These are phyloP conservation scores for Cromileptes altivelis DNA, from an alignment of 2,113 vertebrate genomes.

Conservation along the genomic window DNA sequence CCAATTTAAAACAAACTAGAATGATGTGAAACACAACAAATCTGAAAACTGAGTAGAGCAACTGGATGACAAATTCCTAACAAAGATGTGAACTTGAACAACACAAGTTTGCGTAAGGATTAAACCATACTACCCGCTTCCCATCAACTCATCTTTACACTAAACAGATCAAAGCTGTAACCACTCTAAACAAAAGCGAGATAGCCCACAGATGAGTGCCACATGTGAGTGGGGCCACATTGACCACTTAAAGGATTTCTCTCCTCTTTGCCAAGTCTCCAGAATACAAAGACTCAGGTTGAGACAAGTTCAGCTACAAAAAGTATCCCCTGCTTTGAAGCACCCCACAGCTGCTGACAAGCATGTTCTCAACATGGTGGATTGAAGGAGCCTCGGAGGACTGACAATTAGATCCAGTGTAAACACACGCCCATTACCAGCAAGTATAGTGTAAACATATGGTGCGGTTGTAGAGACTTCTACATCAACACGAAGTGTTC, in stretches of 20 bases:
- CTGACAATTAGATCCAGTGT: slow-evolving; percentile 62
- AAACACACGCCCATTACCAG: slow-evolving; percentile 72
- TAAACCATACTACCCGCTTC: slow-evolving; percentile 45
- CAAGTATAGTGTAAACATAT: slow-evolving; percentile 64
- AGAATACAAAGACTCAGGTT: slow-evolving; percentile 74
- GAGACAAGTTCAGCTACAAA: slow-evolving; percentile 73
- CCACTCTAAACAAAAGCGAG: slow-evolving; percentile 72
- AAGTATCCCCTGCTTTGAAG: slow-evolving; percentile 74
- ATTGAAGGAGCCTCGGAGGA: slow-evolving; percentile 49
- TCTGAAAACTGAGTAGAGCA: background rate
- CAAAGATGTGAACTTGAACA: slow-evolving; percentile 7
- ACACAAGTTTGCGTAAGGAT: slow-evolving; percentile 32
- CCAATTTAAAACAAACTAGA: background rate
- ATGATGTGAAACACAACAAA: background rate
- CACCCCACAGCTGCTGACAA: slow-evolving; percentile 75
- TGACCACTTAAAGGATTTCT: slow-evolving; percentile 80
- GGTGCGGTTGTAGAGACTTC: slow-evolving; percentile 23
- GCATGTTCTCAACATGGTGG: slow-evolving; percentile 58
- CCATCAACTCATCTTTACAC: slow-evolving; percentile 62
- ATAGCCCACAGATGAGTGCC: slow-evolving; percentile 79
- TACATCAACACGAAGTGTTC: slow-evolving; percentile 59
- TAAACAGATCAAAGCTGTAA: slow-evolving; percentile 75
- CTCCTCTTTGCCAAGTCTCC: slow-evolving; percentile 72
- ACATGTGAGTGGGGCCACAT: slow-evolving; percentile 76
- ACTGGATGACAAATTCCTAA: background rate